These are phyloP conservation scores for Jaculus jaculus DNA, from an alignment of 2,113 vertebrate genomes.

Conservation along the genomic window DNA sequence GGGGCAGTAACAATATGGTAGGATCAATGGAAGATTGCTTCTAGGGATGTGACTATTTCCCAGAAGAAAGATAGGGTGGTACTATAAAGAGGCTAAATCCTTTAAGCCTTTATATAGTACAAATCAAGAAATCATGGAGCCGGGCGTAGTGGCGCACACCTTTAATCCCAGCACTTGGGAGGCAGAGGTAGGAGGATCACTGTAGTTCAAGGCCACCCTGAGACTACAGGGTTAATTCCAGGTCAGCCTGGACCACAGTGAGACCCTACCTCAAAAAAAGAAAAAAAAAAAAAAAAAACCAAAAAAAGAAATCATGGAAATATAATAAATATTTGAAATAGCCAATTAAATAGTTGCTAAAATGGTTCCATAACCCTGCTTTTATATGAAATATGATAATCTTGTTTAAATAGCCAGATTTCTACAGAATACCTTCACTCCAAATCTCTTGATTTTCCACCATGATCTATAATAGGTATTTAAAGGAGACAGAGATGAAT, in stretches of 20 bases:
- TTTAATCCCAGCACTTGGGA: no score
- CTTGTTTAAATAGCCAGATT: background rate
- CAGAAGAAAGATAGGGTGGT: background rate
- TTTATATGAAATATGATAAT: conserved; percentile 23
- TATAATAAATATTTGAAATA: background rate
- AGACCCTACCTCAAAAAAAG: no score
- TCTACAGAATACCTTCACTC: background rate
- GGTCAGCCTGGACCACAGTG: no score
- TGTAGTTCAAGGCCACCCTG: no score
- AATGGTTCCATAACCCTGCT: background rate
- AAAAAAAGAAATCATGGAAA: background rate
- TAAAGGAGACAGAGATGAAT: background rate
- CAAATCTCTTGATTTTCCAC: conserved; percentile 12
- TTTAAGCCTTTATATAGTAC: background rate
- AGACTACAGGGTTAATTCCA: no score
- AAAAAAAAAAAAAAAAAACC: no score
- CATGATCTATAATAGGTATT: background rate
- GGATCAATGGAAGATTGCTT: background rate
- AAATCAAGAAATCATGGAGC: background rate
- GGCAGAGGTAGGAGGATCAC: no score
- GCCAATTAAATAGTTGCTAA: background rate
- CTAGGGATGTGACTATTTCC: background rate
- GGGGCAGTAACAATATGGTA: background rate
- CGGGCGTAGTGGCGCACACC: no score
- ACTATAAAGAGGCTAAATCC: background rate